Percentiles rank a stretch among this genome's conserved stretches.
phyloP scores from a whole-genome alignment of 2,797 vertebrate genomes.

The Diplodus sargus region DNA sequence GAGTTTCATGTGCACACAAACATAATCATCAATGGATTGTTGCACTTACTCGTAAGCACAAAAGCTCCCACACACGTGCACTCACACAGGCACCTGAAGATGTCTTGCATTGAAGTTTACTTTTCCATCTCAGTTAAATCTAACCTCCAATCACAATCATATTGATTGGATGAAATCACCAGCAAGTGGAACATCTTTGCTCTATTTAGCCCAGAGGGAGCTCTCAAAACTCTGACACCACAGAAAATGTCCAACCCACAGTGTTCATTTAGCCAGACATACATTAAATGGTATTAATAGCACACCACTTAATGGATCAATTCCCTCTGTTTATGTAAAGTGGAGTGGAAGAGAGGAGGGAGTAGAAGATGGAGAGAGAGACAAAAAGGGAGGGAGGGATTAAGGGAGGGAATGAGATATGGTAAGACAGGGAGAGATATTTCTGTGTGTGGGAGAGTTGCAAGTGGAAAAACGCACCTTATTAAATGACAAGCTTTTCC shows the following conservation, averaged over 20 bases:
- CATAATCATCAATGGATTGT: constrained; percentile 16
- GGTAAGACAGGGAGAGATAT: constrained; percentile 66
- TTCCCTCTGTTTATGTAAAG: constrained; percentile 93
- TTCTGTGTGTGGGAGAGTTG: constrained; percentile 76
- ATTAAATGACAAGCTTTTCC: constrained; percentile 98
- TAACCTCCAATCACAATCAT: constrained; percentile 77
- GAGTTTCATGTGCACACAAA: constrained; percentile 36
- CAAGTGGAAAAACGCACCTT: constrained; percentile 87
- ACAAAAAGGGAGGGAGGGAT: constrained; percentile 46
- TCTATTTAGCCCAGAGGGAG: constrained; percentile 80
- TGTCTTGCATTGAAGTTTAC: constrained; percentile 12
- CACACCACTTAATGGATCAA: constrained; percentile 93
- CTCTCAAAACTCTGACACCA: constrained; percentile 79
- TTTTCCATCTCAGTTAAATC: constrained; percentile 50
- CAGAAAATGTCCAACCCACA: constrained; percentile 83
- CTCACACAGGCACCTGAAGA: constrained; percentile 20
- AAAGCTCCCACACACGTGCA: background rate
- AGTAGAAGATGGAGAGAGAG: constrained; percentile 24
- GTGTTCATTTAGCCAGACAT: constrained; percentile 91
- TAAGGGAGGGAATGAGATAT: constrained; percentile 59
- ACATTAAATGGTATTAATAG: constrained; percentile 95
- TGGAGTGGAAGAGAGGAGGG: constrained; percentile 82
- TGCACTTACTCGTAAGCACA: constrained; percentile 3
- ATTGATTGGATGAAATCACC: constrained; percentile 83
- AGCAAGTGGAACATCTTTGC: constrained; percentile 80